Evolutionary conservation across 2,113 vertebrate genomes (phyloP).

Genomic region (Perognathus longimembris): DNA sequence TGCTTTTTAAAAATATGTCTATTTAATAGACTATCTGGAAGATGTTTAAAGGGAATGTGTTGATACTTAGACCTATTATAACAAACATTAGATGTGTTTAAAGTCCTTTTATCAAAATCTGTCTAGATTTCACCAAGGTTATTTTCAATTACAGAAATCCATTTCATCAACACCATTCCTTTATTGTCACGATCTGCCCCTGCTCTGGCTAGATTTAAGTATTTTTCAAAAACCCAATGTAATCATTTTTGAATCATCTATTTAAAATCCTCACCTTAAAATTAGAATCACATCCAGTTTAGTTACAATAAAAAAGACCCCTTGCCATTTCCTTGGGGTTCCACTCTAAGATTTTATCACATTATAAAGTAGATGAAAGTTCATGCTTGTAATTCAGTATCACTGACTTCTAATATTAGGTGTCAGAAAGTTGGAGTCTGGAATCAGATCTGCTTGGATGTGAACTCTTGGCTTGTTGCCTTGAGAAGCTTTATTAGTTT

Average conservation of each 20-base stretch:
- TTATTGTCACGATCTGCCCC: conserved; percentile 79
- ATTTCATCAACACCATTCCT: conserved; percentile 78
- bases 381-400: conserved; percentile 45
- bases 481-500: background rate
- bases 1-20: conserved; percentile 72
- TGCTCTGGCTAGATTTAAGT: conserved; percentile 73
- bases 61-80: conserved; percentile 80
- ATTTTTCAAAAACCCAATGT: conserved; percentile 55
- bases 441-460: background rate
- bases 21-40: conserved; percentile 82
- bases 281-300: conserved; percentile 54
- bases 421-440: background rate
- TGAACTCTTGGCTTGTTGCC: background rate
- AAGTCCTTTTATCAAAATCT: conserved; percentile 77
- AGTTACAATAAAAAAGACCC: conserved; percentile 55
- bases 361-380: conserved; percentile 48
- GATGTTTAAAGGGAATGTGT: conserved; percentile 82
- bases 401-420: background rate
- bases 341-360: background rate
- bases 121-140: conserved; percentile 77
- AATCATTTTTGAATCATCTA: conserved; percentile 66
- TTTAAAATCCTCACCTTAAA: conserved; percentile 52
- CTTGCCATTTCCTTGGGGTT: conserved; percentile 60
- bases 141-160: conserved; percentile 81
- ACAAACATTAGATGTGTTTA: conserved; percentile 80